phyloP scores from a whole-genome alignment of 1,140 invertebrate genomes.

The Drosophila punjabiensis region DNA sequence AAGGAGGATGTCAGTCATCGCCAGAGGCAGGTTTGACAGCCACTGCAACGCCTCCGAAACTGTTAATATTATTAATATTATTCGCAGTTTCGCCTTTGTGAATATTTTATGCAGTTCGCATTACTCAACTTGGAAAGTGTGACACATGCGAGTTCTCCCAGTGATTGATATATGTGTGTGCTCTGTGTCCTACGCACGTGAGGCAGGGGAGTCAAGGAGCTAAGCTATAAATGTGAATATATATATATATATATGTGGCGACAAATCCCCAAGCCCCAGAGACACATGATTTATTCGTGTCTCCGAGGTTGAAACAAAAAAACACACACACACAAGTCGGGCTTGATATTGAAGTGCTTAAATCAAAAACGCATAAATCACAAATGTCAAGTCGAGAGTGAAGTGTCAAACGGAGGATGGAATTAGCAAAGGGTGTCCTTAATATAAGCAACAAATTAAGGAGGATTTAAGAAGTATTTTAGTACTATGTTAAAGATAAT shows the following conservation, averaged over 20 bases:
- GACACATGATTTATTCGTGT: conserved; percentile 68
- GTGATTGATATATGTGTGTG: conserved; percentile 65
- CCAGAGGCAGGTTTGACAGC: conserved; percentile 4
- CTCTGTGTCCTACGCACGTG: conserved; percentile 58
- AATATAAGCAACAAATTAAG: not conserved
- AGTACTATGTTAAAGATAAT: not conserved
- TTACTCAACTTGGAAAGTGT: conserved; percentile 46
- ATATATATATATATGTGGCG: conserved; percentile 11
- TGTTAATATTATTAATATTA: conserved; percentile 29
- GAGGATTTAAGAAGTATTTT: not conserved
- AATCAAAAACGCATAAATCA: conserved; percentile 73
- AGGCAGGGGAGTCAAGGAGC: conserved; percentile 13
- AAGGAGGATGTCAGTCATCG: conserved; percentile 16
- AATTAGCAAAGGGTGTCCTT: not conserved
- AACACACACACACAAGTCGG: conserved; percentile 9
- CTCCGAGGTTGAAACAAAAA: conserved; percentile 33
- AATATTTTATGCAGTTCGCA: conserved; percentile 66
- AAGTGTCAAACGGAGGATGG: conserved; percentile 45
- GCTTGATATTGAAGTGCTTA: conserved; percentile 49
- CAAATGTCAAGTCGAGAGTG: conserved; percentile 45
- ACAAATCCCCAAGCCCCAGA: conserved; percentile 27
- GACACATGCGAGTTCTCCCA: conserved; percentile 52
- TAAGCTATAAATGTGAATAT: no score
- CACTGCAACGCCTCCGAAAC: conserved; percentile 30
- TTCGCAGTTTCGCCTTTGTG: conserved; percentile 13